These are phyloP conservation scores for Aphelenchoides fujianensis DNA, from an alignment of 1,140 invertebrate genomes.

Conservation along the genomic window DNA sequence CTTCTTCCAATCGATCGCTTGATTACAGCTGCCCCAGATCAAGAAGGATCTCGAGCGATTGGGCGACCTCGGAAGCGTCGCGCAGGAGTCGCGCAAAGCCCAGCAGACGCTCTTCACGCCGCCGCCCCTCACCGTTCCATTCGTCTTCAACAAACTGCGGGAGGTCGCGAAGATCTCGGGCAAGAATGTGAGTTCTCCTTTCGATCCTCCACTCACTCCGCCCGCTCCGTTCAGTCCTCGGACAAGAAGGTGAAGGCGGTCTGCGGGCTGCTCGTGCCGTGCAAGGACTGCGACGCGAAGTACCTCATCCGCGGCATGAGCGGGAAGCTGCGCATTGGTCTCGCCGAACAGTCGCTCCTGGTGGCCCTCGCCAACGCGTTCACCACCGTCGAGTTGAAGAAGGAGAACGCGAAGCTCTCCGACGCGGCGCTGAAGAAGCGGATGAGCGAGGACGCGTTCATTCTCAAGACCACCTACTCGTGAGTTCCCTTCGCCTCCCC, in stretches of 20 bases:
- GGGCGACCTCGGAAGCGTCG: slow-evolving; percentile 71
- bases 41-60: slow-evolving; percentile 86
- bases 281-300: slow-evolving; percentile 81
- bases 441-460: slow-evolving; percentile 74
- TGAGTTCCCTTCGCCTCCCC: slow-evolving; percentile 64
- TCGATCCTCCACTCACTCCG: slow-evolving; percentile 27
- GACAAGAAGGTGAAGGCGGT: slow-evolving; percentile 88
- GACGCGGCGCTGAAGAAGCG: slow-evolving; percentile 76
- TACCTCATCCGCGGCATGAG: slow-evolving; percentile 85
- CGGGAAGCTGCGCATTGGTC: slow-evolving; percentile 89
- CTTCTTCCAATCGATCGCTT: slow-evolving; percentile 27
- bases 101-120: slow-evolving; percentile 80
- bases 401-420: slow-evolving; percentile 63
- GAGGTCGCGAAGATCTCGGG: slow-evolving; percentile 86
- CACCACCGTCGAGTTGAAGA: slow-evolving; percentile 48
- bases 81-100: slow-evolving; percentile 72
- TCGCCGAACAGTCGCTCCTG: slow-evolving; percentile 92
- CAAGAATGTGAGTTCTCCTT: slow-evolving; percentile 68
- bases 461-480: slow-evolving; percentile 89
- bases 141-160: slow-evolving; percentile 80
- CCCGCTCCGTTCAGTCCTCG: slow-evolving; percentile 69
- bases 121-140: slow-evolving; percentile 65
- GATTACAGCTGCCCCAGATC: slow-evolving; percentile 76
- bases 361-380: slow-evolving; percentile 80
- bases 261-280: slow-evolving; percentile 85